These are phyloP conservation scores for Guaruba guarouba DNA, from an alignment of 2,113 vertebrate species.

Conservation along the genomic window DNA sequence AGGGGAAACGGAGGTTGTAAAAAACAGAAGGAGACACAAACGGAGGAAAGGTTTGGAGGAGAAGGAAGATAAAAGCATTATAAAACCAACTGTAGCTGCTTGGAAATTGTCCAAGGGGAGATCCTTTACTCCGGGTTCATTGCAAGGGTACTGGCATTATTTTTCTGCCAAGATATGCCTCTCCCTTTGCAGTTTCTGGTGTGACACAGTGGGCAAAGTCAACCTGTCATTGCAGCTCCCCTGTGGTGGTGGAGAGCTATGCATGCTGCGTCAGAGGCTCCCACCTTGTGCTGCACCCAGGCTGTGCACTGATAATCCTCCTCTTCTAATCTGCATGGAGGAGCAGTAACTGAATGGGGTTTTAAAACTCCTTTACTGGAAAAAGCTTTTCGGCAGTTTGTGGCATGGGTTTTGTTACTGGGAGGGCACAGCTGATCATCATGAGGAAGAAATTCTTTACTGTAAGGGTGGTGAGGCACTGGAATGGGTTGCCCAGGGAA, in stretches of 20 bases:
- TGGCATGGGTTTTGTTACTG: background rate
- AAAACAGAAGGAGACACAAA: background rate
- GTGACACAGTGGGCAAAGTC: background rate
- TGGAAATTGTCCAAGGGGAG: background rate
- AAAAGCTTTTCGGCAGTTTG: background rate
- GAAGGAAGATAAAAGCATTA: background rate
- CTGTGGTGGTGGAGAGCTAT: accelerated
- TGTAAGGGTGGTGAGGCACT: no score
- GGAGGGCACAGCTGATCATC: background rate
- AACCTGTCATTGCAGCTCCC: background rate
- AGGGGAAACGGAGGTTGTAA: background rate
- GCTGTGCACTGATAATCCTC: background rate
- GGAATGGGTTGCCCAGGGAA: no score
- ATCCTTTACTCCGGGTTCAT: background rate
- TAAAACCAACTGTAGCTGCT: background rate
- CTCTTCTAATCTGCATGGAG: background rate
- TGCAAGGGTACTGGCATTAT: background rate
- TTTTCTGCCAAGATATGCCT: background rate
- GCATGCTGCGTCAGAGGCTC: background rate
- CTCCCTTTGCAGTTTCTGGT: background rate
- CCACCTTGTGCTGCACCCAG: background rate
- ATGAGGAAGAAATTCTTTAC: no score
- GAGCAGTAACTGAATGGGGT: background rate
- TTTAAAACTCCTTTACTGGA: background rate
- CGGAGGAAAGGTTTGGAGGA: background rate